phyloP scores from a whole-genome alignment of 2,113 vertebrate species.

The Camelus bactrianus region DNA sequence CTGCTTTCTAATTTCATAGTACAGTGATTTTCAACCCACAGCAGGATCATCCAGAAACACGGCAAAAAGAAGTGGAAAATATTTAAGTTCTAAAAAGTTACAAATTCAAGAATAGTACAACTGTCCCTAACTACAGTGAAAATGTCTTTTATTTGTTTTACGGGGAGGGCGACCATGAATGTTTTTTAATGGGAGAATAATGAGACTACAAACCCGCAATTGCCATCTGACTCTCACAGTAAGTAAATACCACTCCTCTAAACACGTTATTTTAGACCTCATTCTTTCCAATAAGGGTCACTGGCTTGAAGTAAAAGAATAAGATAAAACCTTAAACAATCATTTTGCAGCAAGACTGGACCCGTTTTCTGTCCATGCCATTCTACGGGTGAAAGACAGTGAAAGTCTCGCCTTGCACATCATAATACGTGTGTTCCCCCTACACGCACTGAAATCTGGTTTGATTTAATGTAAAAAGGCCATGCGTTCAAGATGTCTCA shows the following conservation, averaged over 20 bases:
- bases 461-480: not conserved
- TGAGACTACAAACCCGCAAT: not conserved
- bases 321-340: slow-evolving; percentile 10
- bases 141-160: not conserved
- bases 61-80: slow-evolving; percentile 50
- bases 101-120: slow-evolving; percentile 27
- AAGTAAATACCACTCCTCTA: not conserved
- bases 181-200: slow-evolving; percentile 6
- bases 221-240: not conserved
- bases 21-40: not conserved
- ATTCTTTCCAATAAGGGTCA: not conserved
- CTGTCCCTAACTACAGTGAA: not conserved
- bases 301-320: slow-evolving; percentile 1
- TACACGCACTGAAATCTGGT: not conserved
- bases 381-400: not conserved
- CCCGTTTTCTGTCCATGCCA: not conserved
- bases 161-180: not conserved
- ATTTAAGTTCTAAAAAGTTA: slow-evolving; percentile 55
- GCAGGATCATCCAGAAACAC: not conserved
- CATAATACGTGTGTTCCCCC: not conserved
- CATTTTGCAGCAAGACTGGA: not conserved
- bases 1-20: slow-evolving; percentile 64
- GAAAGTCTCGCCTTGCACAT: not conserved
- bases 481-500: not conserved
- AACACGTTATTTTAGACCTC: not conserved